Percentiles rank a stretch among this genome's conserved stretches.
Evolutionary conservation across 2,888 invertebrate species (phyloP).

Genomic region (Scrobipalpa costella): DNA sequence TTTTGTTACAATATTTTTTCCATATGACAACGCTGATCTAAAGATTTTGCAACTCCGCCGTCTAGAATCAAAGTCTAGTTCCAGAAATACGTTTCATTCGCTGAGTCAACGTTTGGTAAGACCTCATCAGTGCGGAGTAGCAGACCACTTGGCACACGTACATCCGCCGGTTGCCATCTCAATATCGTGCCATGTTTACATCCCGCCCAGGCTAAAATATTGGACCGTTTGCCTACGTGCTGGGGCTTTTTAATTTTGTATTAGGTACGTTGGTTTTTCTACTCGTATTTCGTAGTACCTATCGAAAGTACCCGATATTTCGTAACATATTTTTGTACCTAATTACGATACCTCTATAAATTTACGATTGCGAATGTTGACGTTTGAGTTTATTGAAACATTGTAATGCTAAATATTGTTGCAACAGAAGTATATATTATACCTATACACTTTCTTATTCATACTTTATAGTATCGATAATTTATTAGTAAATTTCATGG

Average conservation of each 20-base stretch:
- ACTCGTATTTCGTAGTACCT: too few relatives aligned
- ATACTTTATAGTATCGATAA: too few relatives aligned
- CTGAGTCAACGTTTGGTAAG: slow-evolving; percentile 21
- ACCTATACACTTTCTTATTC: too few relatives aligned
- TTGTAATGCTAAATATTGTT: too few relatives aligned
- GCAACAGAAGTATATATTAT: too few relatives aligned
- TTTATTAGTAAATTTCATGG: too few relatives aligned
- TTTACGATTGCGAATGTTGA: too few relatives aligned
- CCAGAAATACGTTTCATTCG: slow-evolving; percentile 18
- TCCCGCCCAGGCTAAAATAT: slow-evolving; percentile 52
- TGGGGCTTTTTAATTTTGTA: slow-evolving; percentile 41
- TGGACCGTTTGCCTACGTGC: slow-evolving; percentile 47
- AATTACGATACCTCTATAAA: too few relatives aligned
- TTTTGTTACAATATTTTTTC: neutral
- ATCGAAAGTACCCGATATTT: too few relatives aligned
- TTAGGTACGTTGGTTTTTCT: slow-evolving; percentile 24
- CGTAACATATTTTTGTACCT: too few relatives aligned
- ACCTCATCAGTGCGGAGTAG: slow-evolving; percentile 10
- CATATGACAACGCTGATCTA: neutral
- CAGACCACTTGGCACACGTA: slow-evolving; percentile 38
- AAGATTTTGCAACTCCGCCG: neutral
- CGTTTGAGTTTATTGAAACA: too few relatives aligned
- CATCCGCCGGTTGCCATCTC: slow-evolving; percentile 39
- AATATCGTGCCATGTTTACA: slow-evolving; percentile 56
- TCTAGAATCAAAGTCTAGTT: neutral